Percentiles rank a stretch among this genome's conserved stretches.
Evolutionary conservation across 2,113 vertebrate species (phyloP).

Genomic region (Calypte anna): DNA sequence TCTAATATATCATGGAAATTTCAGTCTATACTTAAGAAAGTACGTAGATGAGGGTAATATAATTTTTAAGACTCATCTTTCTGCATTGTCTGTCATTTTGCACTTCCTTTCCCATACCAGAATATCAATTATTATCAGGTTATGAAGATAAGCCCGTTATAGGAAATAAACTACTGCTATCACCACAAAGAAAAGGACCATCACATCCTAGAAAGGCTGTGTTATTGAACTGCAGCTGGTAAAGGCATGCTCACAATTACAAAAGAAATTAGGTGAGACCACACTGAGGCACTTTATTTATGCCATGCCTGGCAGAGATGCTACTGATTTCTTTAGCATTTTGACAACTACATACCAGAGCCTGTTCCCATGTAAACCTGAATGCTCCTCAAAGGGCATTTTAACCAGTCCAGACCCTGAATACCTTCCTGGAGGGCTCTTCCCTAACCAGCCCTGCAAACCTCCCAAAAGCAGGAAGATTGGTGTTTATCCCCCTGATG

Average conservation of each 20-base stretch:
- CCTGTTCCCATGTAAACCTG: neutral
- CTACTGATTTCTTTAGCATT: neutral
- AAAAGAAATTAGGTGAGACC: neutral
- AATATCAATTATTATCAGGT: conserved; percentile 69
- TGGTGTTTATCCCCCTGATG: neutral
- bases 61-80: neutral
- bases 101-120: conserved; percentile 10
- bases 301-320: neutral
- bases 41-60: neutral
- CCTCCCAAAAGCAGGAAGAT: neutral
- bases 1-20: neutral
- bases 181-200: neutral
- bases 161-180: conserved; percentile 19
- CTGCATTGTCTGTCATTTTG: neutral
- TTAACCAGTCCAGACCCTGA: neutral
- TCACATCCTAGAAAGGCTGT: neutral
- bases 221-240: conserved; percentile 10
- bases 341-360: neutral
- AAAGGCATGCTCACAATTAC: neutral
- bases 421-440: neutral
- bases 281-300: neutral
- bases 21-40: neutral
- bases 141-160: conserved; percentile 61
- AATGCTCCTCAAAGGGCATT: neutral
- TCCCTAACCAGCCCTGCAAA: neutral